A percentile compares a stretch with the other conserved stretches of the same genome.
These are phyloP conservation scores for Halichoeres trimaculatus DNA, from an alignment of 2,113 vertebrate species.

Conservation along the genomic window DNA sequence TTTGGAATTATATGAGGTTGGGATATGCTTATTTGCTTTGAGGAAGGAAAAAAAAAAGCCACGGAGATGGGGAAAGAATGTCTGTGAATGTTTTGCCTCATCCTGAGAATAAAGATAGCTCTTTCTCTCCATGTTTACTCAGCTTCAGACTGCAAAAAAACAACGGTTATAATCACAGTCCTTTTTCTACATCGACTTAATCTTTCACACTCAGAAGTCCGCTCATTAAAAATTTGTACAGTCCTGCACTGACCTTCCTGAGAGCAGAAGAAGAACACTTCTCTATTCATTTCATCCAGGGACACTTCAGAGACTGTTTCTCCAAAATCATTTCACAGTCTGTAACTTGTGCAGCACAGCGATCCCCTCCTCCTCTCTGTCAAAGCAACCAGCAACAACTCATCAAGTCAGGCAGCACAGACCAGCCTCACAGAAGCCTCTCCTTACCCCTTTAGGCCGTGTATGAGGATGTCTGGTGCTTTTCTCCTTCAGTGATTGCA, in stretches of 20 bases:
- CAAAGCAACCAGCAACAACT: not conserved
- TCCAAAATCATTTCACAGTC: slow-evolving; percentile 25
- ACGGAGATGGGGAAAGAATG: slow-evolving; percentile 62
- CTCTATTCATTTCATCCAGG: slow-evolving; percentile 36
- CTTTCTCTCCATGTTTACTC: slow-evolving; percentile 19
- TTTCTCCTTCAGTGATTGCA: slow-evolving; percentile 19
- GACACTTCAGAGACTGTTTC: slow-evolving; percentile 10
- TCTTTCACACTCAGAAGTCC: not conserved
- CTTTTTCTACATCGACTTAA: not conserved
- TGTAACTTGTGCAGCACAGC: not conserved
- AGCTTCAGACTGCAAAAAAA: slow-evolving; percentile 1
- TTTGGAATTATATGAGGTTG: slow-evolving; percentile 73
- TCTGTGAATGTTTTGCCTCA: slow-evolving; percentile 49
- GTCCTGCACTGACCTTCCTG: slow-evolving; percentile 13
- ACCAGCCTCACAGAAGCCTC: not conserved
- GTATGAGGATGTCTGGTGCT: slow-evolving; percentile 31
- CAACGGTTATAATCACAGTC: slow-evolving; percentile 6
- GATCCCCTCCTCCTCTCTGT: not conserved
- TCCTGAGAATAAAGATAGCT: slow-evolving; percentile 53
- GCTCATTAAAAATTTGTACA: slow-evolving; percentile 32
- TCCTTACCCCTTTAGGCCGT: slow-evolving; percentile 17
- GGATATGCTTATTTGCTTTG: slow-evolving; percentile 61
- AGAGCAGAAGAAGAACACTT: slow-evolving; percentile 5
- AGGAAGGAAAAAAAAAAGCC: slow-evolving; percentile 16
- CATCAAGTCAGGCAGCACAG: not conserved